Evolutionary conservation across 2,888 invertebrate species (phyloP), one percentile per base, ranked within the genome.

Genomic region (Hydriomena furcata): DNA sequence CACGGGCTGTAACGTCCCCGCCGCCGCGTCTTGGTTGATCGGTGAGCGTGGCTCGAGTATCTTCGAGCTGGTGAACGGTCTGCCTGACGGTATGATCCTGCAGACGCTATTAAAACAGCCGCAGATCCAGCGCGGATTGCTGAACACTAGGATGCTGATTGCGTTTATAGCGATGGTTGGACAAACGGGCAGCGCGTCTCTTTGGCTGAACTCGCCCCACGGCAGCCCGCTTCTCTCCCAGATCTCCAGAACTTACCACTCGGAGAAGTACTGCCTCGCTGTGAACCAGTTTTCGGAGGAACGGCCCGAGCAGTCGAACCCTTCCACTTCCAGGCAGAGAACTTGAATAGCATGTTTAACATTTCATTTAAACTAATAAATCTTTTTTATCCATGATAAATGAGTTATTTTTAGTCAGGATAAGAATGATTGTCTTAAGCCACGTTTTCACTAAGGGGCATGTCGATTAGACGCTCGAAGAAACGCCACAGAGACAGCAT

Each of bases 111-210:
- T 90, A 1, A 84, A 86, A 25, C 88, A 90, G 34, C 87, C 89
- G 0, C 88, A 86, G 56, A 87, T 90, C 1, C 90, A 90, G 32
- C 68, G 90, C 0, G 89, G 90, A 0, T 62, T 90, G 5, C 38
- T 90, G 6, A 90, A 90, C 27, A 89, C 89, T 0, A 66, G 90
- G 12, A 89, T 90, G 90, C 43, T 90, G 44, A 81, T 83, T 0
- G 90, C 90, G 0, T 90, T 90, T 32, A 88, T 89, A 42, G 85
- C 84, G 0, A 89, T 89, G 86, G 86, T 89, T 0, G 88, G 88
- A 0, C 84, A 85, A 57, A 79, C 81, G 0, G 88, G 87, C 2
- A 87, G 82, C 51, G 88, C 90, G 2, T 71, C 84, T 0, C 48
- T 90, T 1, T 90, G 90, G 90, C 61, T 89, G 2, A 87, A 87